A percentile compares a stretch with the other conserved stretches of the same genome.
phyloP scores from a whole-genome alignment of 2,888 invertebrate genomes.

The Melanostoma scalare region DNA sequence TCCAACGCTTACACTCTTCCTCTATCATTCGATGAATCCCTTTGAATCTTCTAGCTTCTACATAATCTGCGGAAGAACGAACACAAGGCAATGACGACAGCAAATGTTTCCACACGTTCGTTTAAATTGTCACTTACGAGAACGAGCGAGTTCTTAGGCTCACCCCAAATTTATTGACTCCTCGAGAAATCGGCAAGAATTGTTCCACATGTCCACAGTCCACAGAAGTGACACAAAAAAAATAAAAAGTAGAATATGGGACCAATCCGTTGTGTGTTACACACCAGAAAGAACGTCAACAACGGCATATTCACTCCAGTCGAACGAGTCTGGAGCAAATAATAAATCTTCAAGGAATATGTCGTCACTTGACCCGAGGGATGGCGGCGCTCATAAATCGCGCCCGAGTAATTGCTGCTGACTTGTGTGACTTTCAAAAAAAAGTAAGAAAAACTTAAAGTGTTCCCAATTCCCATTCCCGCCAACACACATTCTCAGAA shows the following conservation, averaged over 20 bases:
- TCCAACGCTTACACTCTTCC: background rate
- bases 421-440: slow-evolving; percentile 66
- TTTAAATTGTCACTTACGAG: slow-evolving; percentile 64
- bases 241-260: slow-evolving; percentile 20
- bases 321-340: slow-evolving; percentile 40
- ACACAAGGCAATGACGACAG: slow-evolving; percentile 17
- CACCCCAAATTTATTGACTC: slow-evolving; percentile 69
- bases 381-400: slow-evolving; percentile 75
- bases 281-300: slow-evolving; percentile 40
- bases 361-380: slow-evolving; percentile 75
- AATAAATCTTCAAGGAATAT: slow-evolving; percentile 76
- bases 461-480: slow-evolving; percentile 29
- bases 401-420: slow-evolving; percentile 74
- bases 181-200: slow-evolving; percentile 68
- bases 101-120: slow-evolving; percentile 35
- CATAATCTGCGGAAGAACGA: slow-evolving; percentile 2
- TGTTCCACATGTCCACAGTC: slow-evolving; percentile 58
- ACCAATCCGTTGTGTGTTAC: slow-evolving; percentile 36
- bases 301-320: background rate
- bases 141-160: slow-evolving; percentile 35
- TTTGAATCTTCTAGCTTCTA: slow-evolving; percentile 12
- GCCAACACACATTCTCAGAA: background rate
- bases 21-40: background rate
- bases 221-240: slow-evolving; percentile 6
- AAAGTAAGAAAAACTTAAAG: slow-evolving; percentile 38